Evolutionary conservation across 2,888 invertebrate species (phyloP).

Genomic region (Nasonovia ribisnigri): DNA sequence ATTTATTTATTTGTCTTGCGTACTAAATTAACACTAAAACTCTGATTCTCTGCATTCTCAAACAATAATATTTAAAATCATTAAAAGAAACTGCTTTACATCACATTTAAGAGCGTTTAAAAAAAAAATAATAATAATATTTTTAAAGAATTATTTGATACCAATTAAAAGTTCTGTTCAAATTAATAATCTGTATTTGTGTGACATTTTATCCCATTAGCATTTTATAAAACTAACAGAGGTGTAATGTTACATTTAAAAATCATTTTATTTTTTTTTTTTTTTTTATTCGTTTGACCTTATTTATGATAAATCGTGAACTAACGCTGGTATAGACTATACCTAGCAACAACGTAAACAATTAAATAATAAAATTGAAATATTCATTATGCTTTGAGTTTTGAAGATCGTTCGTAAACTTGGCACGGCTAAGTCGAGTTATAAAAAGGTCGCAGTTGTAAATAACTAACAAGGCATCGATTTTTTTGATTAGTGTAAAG

Average conservation of each 20-base stretch:
- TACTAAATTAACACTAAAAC: not conserved
- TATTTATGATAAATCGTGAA: not conserved
- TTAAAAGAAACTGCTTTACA: not conserved
- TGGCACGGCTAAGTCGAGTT: not conserved
- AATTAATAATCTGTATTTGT: not conserved
- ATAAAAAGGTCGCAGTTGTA: not conserved
- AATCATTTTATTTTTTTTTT: not conserved
- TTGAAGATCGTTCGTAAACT: not conserved
- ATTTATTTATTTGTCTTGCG: not conserved
- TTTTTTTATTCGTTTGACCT: not conserved
- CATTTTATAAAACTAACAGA: not conserved
- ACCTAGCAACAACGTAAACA: not conserved
- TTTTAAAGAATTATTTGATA: not conserved
- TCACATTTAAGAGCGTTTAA: not conserved
- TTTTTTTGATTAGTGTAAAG: not conserved
- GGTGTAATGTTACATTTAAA: not conserved
- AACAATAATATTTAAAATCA: not conserved
- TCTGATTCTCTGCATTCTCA: not conserved
- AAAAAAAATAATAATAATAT: not conserved
- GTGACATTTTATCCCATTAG: not conserved
- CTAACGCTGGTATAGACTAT: not conserved
- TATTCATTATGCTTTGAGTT: not conserved
- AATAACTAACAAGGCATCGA: not conserved
- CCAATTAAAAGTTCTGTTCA: not conserved
- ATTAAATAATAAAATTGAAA: not conserved